Conservation (phyloP, 2,888 invertebrate species). For the Thysanoteuthis rhombus region DNA sequence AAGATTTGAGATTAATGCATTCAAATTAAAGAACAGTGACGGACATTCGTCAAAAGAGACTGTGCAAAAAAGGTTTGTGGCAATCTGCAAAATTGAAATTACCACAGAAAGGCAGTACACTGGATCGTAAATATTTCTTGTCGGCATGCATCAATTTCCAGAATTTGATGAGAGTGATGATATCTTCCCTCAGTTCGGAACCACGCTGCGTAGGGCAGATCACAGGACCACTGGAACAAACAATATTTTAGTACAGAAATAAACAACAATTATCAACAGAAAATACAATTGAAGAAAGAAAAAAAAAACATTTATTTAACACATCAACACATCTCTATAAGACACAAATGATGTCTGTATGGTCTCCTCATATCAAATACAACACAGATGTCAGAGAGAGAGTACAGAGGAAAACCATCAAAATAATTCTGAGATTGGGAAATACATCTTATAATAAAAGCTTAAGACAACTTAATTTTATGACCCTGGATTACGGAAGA, state of each 20-base stretch:
- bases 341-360: too few relatives aligned
- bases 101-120: conserved; percentile 53
- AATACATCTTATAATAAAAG: too few relatives aligned
- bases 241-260: neutral
- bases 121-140: conserved; percentile 69
- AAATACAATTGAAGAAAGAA: neutral
- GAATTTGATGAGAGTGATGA: conserved; percentile 87
- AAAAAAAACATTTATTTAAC: neutral
- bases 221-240: conserved; percentile 75
- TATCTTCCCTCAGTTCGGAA: conserved; percentile 85
- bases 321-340: too few relatives aligned
- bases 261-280: neutral
- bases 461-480: too few relatives aligned
- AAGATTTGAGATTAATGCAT: neutral
- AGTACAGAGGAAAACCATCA: too few relatives aligned
- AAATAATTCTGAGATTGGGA: too few relatives aligned
- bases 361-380: too few relatives aligned
- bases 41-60: neutral
- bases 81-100: conserved; percentile 29
- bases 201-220: conserved; percentile 86
- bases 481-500: too few relatives aligned
- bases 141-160: conserved; percentile 90
- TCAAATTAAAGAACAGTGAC: neutral
- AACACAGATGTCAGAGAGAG: too few relatives aligned
- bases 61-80: too few relatives aligned